phyloP scores from a whole-genome alignment of 2,888 invertebrate species.

The Notodonta ziczac region DNA sequence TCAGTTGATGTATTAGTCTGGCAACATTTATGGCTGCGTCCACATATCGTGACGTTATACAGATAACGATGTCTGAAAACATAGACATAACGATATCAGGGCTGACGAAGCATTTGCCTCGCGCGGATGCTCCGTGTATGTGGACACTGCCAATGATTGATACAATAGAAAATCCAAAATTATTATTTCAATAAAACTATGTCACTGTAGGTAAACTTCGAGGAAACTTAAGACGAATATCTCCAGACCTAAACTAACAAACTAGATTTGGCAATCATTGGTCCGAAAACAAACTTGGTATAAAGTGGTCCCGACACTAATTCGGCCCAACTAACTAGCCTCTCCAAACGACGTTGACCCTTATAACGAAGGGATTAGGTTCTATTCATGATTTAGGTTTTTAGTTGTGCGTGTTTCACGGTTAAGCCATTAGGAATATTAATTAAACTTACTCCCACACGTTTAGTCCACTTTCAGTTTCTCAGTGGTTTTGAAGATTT shows the following conservation, averaged over 20 bases:
- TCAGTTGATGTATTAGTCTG: too few relatives aligned
- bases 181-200: slow-evolving; percentile 12
- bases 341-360: slow-evolving; percentile 19
- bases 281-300: slow-evolving; percentile 50
- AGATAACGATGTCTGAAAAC: too few relatives aligned
- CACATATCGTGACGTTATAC: too few relatives aligned
- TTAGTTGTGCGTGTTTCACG: slow-evolving; percentile 12
- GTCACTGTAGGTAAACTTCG: slow-evolving; percentile 39
- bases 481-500: slow-evolving; percentile 24
- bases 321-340: slow-evolving; percentile 18
- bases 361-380: slow-evolving; percentile 13
- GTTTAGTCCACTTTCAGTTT: slow-evolving; percentile 33
- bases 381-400: not conserved
- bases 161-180: not conserved
- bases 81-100: too few relatives aligned
- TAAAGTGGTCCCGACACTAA: slow-evolving; percentile 29
- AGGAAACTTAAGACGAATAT: slow-evolving; percentile 48
- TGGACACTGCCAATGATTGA: too few relatives aligned
- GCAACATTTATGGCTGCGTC: too few relatives aligned
- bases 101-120: too few relatives aligned
- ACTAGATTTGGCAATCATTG: slow-evolving; percentile 62
- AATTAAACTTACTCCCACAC: slow-evolving; percentile 45
- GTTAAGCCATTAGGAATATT: slow-evolving; percentile 44
- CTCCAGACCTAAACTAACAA: slow-evolving; percentile 66
- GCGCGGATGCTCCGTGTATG: too few relatives aligned